Percentiles rank a stretch among this genome's conserved stretches.
Evolutionary conservation across 1,140 invertebrate genomes (phyloP).

Genomic region (Scylla paramamosain): DNA sequence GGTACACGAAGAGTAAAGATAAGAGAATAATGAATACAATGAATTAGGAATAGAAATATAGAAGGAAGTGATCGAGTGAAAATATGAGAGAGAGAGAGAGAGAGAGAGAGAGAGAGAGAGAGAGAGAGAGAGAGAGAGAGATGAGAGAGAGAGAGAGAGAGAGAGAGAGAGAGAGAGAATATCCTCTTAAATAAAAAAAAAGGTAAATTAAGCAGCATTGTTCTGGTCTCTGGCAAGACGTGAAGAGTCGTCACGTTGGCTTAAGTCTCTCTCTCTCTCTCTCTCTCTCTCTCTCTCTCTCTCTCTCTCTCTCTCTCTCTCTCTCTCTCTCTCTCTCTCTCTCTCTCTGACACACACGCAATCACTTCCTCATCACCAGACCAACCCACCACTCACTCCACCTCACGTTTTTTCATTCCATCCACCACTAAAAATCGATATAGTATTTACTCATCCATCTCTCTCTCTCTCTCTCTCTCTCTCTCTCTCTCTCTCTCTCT

Average conservation of each 20-base stretch:
- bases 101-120: constrained; percentile 31
- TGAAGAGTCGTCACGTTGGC: background rate
- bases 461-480: background rate
- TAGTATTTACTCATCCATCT: background rate
- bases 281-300: constrained; percentile 58
- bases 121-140: constrained; percentile 47
- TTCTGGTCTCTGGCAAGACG: background rate
- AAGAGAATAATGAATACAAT: background rate
- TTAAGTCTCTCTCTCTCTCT: constrained; percentile 31
- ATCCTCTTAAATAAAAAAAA: background rate
- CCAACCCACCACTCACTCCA: background rate
- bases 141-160: constrained; percentile 60
- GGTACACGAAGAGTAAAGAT: too few species aligned
- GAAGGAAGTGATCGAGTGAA: background rate
- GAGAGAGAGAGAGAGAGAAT: constrained; percentile 27
- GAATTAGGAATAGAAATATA: background rate
- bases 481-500: constrained; percentile 60
- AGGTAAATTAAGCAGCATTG: background rate
- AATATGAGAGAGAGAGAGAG: background rate
- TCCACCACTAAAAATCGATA: background rate
- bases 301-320: constrained; percentile 58
- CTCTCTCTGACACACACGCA: background rate
- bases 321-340: constrained; percentile 15
- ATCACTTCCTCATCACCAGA: background rate
- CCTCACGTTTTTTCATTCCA: background rate